These are phyloP conservation scores for Tachysurus vachellii DNA, from an alignment of 2,113 vertebrate species.

Conservation along the genomic window DNA sequence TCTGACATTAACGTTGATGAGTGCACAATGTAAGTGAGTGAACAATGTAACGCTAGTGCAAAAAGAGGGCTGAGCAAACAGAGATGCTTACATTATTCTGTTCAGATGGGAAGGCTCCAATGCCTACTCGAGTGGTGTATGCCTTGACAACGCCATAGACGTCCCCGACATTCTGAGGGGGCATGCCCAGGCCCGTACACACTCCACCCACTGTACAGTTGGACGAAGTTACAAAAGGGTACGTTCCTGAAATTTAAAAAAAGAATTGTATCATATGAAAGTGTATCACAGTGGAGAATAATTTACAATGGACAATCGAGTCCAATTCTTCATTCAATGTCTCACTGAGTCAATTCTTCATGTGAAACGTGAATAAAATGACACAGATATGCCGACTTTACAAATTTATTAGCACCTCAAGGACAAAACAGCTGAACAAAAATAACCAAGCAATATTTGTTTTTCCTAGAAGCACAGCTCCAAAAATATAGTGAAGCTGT, in stretches of 20 bases:
- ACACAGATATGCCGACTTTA: neutral
- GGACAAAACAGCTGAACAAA: neutral
- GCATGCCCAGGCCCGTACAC: conserved; percentile 95
- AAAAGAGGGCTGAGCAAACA: neutral
- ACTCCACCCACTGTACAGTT: conserved; percentile 98
- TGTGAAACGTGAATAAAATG: neutral
- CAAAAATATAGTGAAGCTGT: neutral
- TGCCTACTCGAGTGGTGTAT: conserved; percentile 94
- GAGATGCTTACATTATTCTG: conserved; percentile 86
- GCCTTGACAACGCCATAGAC: conserved; percentile 95
- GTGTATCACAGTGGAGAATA: neutral
- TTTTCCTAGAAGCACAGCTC: neutral
- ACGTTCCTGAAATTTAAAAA: conserved; percentile 80
- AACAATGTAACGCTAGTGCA: neutral
- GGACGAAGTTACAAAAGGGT: conserved; percentile 96
- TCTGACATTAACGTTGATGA: neutral
- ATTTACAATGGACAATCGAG: neutral
- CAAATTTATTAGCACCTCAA: neutral
- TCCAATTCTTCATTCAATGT: neutral
- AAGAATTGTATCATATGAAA: neutral
- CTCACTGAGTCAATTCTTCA: neutral
- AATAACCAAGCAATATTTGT: neutral
- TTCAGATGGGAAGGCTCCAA: conserved; percentile 94
- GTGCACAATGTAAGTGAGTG: neutral
- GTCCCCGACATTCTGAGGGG: conserved; percentile 89